phyloP scores from a whole-genome alignment of 1,140 invertebrate genomes.

The Drosophila bifasciata region DNA sequence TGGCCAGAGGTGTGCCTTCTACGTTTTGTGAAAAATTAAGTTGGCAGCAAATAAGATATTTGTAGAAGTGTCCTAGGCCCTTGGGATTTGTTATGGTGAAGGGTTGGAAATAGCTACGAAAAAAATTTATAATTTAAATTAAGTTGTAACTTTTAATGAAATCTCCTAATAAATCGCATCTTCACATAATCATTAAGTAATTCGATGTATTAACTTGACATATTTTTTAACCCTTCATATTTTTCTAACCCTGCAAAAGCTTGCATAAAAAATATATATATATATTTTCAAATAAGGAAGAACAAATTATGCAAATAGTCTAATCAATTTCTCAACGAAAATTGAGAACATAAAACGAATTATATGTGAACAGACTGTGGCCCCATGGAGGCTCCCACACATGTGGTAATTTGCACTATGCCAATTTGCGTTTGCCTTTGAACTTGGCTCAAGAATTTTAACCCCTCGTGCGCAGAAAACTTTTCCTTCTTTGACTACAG shows the following conservation, averaged over 20 bases:
- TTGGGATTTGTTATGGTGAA: conserved; percentile 10
- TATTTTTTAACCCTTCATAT: not conserved
- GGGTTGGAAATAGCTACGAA: not conserved
- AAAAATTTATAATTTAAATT: too few relatives aligned
- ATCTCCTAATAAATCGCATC: not conserved
- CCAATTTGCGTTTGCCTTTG: conserved; percentile 76
- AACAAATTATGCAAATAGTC: conserved; percentile 57
- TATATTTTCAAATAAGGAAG: conserved; percentile 30
- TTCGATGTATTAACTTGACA: conserved; percentile 12
- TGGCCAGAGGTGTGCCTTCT: conserved; percentile 54
- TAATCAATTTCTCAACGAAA: conserved; percentile 83
- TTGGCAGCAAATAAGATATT: conserved; percentile 78
- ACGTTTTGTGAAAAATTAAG: conserved; percentile 78
- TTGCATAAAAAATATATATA: conserved; percentile 59
- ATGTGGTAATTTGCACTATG: conserved; percentile 74
- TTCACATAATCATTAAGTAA: conserved; percentile 8
- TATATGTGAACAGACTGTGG: conserved; percentile 33
- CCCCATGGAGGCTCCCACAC: conserved; percentile 28
- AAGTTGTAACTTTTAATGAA: not conserved
- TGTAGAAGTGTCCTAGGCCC: conserved; percentile 43
- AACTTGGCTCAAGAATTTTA: conserved; percentile 73
- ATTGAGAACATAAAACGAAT: too few relatives aligned
- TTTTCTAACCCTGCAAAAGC: conserved; percentile 37
- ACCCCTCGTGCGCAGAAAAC: conserved; percentile 52
- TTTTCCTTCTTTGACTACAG: conserved; percentile 11